phyloP scores from a whole-genome alignment of 1,140 invertebrate genomes.

The Leptinotarsa lineolata region DNA sequence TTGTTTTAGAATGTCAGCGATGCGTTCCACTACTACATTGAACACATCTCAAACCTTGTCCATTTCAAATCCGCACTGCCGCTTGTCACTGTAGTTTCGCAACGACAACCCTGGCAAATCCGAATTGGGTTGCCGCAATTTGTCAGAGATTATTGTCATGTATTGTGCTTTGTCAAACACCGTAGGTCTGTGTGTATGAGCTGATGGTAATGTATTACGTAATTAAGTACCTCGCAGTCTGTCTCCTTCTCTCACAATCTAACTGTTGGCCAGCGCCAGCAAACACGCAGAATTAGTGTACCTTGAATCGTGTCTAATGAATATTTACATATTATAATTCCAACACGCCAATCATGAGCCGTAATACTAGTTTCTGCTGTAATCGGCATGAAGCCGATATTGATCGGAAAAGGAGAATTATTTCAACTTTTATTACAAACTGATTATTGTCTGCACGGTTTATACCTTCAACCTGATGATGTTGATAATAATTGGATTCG shows the following conservation, averaged over 20 bases:
- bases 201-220: conserved; percentile 25
- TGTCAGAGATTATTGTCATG: conserved; percentile 38
- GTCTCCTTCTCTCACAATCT: background rate
- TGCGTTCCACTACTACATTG: too few relatives aligned
- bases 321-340: conserved; percentile 3
- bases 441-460: too few relatives aligned
- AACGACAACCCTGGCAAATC: background rate
- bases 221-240: background rate
- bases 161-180: conserved; percentile 28
- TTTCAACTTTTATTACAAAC: too few relatives aligned
- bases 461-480: too few relatives aligned
- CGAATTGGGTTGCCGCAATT: conserved; percentile 25
- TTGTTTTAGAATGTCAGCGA: too few relatives aligned
- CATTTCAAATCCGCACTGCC: background rate
- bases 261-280: background rate
- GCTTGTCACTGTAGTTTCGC: background rate
- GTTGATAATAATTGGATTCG: too few relatives aligned
- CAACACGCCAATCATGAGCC: background rate
- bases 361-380: too few relatives aligned
- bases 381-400: too few relatives aligned
- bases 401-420: too few relatives aligned
- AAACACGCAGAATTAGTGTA: background rate
- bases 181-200: conserved; percentile 19
- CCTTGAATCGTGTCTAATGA: background rate
- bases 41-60: background rate